Conservation (phyloP, 2,888 invertebrate species). For the Morpho deidamia region DNA sequence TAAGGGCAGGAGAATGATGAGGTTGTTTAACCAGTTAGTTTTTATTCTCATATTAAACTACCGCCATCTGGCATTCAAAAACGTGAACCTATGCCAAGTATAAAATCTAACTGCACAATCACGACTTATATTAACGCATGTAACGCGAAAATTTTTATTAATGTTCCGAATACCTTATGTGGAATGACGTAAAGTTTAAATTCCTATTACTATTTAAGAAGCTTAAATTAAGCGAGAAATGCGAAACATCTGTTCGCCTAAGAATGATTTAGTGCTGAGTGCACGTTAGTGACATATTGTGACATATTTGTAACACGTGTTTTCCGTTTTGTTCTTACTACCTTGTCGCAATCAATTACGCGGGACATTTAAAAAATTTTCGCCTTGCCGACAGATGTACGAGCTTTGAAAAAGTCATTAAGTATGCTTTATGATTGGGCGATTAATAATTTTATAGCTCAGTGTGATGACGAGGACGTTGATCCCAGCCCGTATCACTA, state of each 20-base stretch:
- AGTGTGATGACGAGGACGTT: too few relatives aligned
- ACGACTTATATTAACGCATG: too few relatives aligned
- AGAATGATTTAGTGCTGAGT: conserved; percentile 24
- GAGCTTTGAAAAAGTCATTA: conserved; percentile 2
- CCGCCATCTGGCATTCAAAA: too few relatives aligned
- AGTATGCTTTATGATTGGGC: not conserved
- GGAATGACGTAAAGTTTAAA: not conserved
- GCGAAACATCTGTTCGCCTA: conserved; percentile 21
- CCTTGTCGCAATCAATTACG: conserved; percentile 13
- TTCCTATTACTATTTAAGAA: not conserved
- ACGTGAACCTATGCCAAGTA: too few relatives aligned
- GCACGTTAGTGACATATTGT: conserved; percentile 26
- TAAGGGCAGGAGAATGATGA: too few relatives aligned
- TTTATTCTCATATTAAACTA: too few relatives aligned
- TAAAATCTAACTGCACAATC: too few relatives aligned
- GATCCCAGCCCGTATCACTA: too few relatives aligned
- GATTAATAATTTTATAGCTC: not conserved
- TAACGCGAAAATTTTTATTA: too few relatives aligned
- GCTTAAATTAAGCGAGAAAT: conserved; percentile 1
- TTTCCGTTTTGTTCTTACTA: conserved; percentile 4
- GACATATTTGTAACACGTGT: conserved; percentile 24
- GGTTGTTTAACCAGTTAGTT: too few relatives aligned
- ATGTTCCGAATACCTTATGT: not conserved
- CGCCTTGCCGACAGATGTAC: conserved; percentile 10
- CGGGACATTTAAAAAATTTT: conserved; percentile 1